Conservation (phyloP, 1,140 invertebrate species). For the Drosophila pruinosa region DNA sequence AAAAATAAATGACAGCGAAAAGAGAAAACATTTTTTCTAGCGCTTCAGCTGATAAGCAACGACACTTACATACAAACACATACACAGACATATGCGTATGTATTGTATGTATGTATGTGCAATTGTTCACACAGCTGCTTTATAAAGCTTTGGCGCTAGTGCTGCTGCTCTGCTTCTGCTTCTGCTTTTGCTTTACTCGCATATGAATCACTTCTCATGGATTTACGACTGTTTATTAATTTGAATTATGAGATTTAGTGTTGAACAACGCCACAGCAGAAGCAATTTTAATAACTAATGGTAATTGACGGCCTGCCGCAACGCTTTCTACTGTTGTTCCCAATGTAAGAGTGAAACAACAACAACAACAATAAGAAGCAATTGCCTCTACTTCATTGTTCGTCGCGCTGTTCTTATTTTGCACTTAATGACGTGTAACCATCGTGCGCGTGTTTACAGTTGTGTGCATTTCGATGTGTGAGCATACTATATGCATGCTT, state of each 20-base stretch:
- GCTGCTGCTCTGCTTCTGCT: slow-evolving; percentile 3
- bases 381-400: slow-evolving; percentile 32
- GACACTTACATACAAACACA: slow-evolving; percentile 46
- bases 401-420: slow-evolving; percentile 69
- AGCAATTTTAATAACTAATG: slow-evolving; percentile 28
- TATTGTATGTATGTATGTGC: slow-evolving; percentile 5
- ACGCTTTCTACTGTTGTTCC: slow-evolving; percentile 23
- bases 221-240: slow-evolving; percentile 36
- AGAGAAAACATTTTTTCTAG: slow-evolving; percentile 78
- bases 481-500: slow-evolving; percentile 12
- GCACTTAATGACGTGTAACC: slow-evolving; percentile 78
- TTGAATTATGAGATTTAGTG: slow-evolving; percentile 25
- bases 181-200: too few species aligned
- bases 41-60: slow-evolving; percentile 69
- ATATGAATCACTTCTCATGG: slow-evolving; percentile 35
- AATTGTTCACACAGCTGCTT: slow-evolving; percentile 26
- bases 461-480: slow-evolving; percentile 36
- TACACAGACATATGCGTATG: neutral
- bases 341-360: neutral
- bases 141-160: slow-evolving; percentile 11
- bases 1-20: slow-evolving; percentile 73
- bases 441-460: slow-evolving; percentile 63
- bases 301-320: neutral
- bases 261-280: slow-evolving; percentile 11
- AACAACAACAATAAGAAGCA: slow-evolving; percentile 10